These are phyloP conservation scores for Papilio polytes DNA, from an alignment of 1,140 invertebrate genomes.

Conservation along the genomic window DNA sequence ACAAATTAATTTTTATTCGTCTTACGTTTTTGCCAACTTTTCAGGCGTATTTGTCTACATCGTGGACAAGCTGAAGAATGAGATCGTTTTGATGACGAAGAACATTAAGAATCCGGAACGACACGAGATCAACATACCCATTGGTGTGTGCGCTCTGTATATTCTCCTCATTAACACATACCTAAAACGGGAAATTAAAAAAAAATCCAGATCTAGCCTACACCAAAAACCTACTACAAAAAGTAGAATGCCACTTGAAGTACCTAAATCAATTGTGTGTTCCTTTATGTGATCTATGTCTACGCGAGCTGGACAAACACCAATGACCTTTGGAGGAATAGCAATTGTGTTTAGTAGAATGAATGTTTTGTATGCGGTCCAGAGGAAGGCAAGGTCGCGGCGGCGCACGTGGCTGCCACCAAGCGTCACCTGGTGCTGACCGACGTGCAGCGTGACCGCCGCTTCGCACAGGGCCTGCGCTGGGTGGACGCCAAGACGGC, in stretches of 20 bases:
- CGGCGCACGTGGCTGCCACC: conserved; percentile 82
- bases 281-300: too few relatives aligned
- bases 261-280: too few relatives aligned
- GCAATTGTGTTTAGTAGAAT: neutral
- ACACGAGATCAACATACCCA: conserved; percentile 82
- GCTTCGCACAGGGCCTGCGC: conserved; percentile 81
- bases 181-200: too few relatives aligned
- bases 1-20: neutral
- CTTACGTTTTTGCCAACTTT: conserved; percentile 45
- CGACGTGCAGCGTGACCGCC: conserved; percentile 78
- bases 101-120: conserved; percentile 69
- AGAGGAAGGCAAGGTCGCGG: conserved; percentile 79
- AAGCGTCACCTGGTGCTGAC: conserved; percentile 82
- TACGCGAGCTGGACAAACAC: neutral
- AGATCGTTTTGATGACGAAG: conserved; percentile 80
- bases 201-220: neutral
- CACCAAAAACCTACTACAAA: too few relatives aligned
- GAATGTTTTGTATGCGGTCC: neutral
- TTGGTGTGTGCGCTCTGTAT: conserved; percentile 62
- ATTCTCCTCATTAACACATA: neutral
- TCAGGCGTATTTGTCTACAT: conserved; percentile 82
- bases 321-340: neutral
- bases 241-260: neutral
- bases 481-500: conserved; percentile 82
- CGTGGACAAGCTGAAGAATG: conserved; percentile 78